A percentile compares a stretch with the other conserved stretches of the same genome.
Evolutionary conservation across 2,888 invertebrate genomes (phyloP).

Genomic region (Argyresthia albistria): DNA sequence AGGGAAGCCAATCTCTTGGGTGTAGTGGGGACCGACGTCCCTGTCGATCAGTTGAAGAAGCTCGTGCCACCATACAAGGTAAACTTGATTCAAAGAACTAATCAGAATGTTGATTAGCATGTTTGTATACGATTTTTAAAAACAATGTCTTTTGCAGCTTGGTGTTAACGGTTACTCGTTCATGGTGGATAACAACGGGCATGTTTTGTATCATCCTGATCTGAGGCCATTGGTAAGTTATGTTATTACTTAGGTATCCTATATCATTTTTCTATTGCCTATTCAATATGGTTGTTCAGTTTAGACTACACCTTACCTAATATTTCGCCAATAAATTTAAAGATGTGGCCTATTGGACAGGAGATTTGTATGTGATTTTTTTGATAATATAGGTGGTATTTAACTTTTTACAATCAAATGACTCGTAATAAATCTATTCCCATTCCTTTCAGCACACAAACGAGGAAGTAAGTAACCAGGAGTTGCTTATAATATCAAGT

Average conservation of each 20-base stretch:
- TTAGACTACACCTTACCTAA: no score
- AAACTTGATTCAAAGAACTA: slow-evolving; percentile 13
- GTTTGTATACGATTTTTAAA: not conserved
- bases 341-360: no score
- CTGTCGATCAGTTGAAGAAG: slow-evolving; percentile 95
- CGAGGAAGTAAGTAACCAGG: slow-evolving; percentile 60
- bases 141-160: slow-evolving; percentile 72
- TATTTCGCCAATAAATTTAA: no score
- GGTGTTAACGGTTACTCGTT: slow-evolving; percentile 98
- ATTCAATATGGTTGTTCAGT: not conserved
- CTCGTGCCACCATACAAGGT: slow-evolving; percentile 95
- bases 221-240: slow-evolving; percentile 86
- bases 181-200: slow-evolving; percentile 97
- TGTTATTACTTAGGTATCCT: no score
- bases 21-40: slow-evolving; percentile 97
- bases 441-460: slow-evolving; percentile 69
- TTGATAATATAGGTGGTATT: no score
- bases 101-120: not conserved
- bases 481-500: not conserved
- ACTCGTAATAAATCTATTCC: slow-evolving; percentile 6
- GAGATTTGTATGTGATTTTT: no score
- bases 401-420: not conserved
- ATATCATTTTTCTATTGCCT: not conserved
- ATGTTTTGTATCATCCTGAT: slow-evolving; percentile 96
- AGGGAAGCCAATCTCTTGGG: slow-evolving; percentile 94